A percentile compares a stretch with the other conserved stretches of the same genome.
These are phyloP conservation scores for Nothobranchius kuhntae DNA, from an alignment of 2,113 vertebrate genomes.

Conservation along the genomic window DNA sequence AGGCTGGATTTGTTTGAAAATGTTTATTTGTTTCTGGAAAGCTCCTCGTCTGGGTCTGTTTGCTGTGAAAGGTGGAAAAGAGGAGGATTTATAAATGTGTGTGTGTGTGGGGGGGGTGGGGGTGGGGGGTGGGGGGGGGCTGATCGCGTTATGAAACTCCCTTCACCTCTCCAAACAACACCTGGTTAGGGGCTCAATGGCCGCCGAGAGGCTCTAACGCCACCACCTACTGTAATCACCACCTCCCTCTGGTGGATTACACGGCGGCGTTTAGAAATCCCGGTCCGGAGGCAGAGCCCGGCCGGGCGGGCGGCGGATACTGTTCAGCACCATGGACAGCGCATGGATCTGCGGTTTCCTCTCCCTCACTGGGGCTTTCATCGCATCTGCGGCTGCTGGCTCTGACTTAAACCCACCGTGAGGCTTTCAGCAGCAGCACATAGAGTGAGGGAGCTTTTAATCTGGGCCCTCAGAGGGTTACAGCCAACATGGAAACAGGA, in stretches of 20 bases:
- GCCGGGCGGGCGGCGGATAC: background rate
- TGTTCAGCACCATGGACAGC: slow-evolving; percentile 64
- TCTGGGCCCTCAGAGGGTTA: too few species aligned
- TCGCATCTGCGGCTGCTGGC: background rate
- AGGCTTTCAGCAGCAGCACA: background rate
- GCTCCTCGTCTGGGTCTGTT: too few species aligned
- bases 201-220: slow-evolving; percentile 42
- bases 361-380: slow-evolving; percentile 18
- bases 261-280: slow-evolving; percentile 17
- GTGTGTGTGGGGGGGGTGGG: too few species aligned
- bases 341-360: slow-evolving; percentile 12
- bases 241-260: slow-evolving; percentile 65
- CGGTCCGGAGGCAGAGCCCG: slow-evolving; percentile 11
- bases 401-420: background rate
- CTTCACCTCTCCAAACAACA: slow-evolving; percentile 2
- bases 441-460: background rate
- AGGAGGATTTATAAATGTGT: too few species aligned
- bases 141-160: slow-evolving; percentile 21
- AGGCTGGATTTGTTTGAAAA: slow-evolving; percentile 24
- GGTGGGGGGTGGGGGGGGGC: too few species aligned
- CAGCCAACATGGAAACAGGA: too few species aligned
- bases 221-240: slow-evolving; percentile 59
- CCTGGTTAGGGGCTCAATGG: slow-evolving; percentile 42
- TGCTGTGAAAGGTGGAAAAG: background rate
- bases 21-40: slow-evolving; percentile 9